Conservation (phyloP, 2,113 vertebrate species). For the Erythrolamprus reginae region DNA sequence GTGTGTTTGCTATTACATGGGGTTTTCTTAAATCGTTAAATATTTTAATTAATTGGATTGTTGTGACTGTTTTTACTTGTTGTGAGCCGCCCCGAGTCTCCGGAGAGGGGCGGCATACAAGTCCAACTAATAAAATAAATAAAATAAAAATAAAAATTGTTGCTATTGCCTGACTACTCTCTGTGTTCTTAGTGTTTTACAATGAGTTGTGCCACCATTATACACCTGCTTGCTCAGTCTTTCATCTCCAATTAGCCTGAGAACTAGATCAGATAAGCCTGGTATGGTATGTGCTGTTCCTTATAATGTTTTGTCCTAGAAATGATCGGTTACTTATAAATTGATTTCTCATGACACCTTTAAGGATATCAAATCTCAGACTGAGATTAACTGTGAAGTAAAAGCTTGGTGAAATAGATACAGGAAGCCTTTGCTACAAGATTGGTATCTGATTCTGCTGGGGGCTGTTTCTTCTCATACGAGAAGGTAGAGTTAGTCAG, state of each 20-base stretch:
- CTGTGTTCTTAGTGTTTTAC: background rate
- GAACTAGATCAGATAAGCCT: background rate
- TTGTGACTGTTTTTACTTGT: no score
- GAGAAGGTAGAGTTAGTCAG: background rate
- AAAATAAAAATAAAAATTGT: no score
- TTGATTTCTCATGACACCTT: background rate
- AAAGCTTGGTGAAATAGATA: background rate
- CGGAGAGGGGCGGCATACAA: no score
- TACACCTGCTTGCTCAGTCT: background rate
- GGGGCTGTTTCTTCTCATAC: background rate
- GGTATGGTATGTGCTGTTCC: background rate
- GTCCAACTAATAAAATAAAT: no score
- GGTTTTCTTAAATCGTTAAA: no score
- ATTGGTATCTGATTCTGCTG: background rate
- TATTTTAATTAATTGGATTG: no score
- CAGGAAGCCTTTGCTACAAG: background rate
- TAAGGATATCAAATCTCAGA: background rate
- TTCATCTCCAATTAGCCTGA: background rate
- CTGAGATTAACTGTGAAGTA: background rate
- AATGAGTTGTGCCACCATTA: background rate
- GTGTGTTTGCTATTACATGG: no score
- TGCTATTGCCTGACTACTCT: background rate
- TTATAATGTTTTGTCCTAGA: background rate
- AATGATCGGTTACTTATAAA: background rate
- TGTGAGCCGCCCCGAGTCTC: no score